These are phyloP conservation scores for Corynorhinus townsendii DNA, from an alignment of 2,113 vertebrate genomes.

Conservation along the genomic window DNA sequence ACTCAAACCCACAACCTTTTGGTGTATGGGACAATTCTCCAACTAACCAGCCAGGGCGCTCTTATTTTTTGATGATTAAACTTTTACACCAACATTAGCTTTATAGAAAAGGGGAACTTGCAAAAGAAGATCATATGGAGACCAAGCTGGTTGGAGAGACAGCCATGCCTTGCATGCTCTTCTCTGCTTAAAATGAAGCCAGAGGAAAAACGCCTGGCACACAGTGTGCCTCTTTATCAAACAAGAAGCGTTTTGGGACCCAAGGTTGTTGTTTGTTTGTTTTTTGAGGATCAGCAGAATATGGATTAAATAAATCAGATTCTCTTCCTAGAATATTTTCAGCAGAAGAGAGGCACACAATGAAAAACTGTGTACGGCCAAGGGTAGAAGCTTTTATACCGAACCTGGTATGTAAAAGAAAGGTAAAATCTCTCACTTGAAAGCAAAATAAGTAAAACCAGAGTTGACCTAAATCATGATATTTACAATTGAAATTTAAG, in stretches of 20 bases:
- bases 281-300: neutral
- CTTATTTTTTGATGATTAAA: neutral
- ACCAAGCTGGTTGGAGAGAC: neutral
- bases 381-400: neutral
- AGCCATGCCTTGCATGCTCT: neutral
- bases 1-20: too few relatives aligned
- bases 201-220: neutral
- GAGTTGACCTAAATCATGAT: neutral
- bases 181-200: neutral
- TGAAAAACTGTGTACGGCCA: neutral
- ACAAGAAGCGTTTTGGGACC: neutral
- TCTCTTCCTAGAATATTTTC: neutral
- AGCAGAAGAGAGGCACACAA: neutral
- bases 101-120: neutral
- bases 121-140: neutral
- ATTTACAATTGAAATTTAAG: neutral
- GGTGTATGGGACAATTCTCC: too few relatives aligned
- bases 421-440: neutral
- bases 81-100: neutral
- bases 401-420: neutral
- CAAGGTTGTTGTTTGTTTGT: too few relatives aligned
- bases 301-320: neutral
- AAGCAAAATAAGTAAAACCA: neutral
- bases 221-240: neutral
- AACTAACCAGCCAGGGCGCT: too few relatives aligned